Conservation (phyloP, 2,797 vertebrate genomes). For the Pitangus sulphuratus region DNA sequence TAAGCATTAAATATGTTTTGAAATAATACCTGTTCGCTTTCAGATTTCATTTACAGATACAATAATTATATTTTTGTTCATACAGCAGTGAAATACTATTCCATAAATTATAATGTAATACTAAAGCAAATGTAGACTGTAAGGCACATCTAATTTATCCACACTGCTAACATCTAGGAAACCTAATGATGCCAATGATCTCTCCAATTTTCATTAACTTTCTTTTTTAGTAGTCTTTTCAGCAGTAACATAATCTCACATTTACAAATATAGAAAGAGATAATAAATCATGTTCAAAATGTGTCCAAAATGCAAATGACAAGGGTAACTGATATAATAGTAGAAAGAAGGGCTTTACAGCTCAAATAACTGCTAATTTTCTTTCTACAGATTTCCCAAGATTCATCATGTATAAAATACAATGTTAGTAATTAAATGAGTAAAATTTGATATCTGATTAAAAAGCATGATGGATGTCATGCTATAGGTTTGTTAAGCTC, state of each 20-base stretch:
- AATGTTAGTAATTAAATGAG: not conserved
- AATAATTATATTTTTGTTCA: slow-evolving; percentile 3
- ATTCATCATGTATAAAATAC: not conserved
- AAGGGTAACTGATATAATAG: not conserved
- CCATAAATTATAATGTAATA: not conserved
- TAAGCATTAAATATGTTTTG: slow-evolving; percentile 14
- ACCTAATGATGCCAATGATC: not conserved
- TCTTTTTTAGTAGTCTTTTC: not conserved
- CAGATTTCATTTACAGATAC: slow-evolving; percentile 23
- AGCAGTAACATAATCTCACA: not conserved
- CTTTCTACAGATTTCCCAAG: not conserved
- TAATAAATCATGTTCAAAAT: not conserved
- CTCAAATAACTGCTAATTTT: not conserved
- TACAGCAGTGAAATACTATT: not conserved
- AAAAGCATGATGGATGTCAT: not conserved
- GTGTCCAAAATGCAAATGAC: not conserved
- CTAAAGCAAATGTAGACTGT: not conserved
- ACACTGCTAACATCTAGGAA: not conserved
- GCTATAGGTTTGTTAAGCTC: not conserved
- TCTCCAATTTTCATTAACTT: not conserved
- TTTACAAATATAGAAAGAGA: not conserved
- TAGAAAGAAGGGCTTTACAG: not conserved
- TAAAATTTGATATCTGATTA: not conserved
- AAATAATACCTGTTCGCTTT: slow-evolving; percentile 25
- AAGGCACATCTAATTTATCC: not conserved